Base-by-base conservation (phyloP, 2,113 vertebrate species). In the Cephalophus harveyi region DNA sequence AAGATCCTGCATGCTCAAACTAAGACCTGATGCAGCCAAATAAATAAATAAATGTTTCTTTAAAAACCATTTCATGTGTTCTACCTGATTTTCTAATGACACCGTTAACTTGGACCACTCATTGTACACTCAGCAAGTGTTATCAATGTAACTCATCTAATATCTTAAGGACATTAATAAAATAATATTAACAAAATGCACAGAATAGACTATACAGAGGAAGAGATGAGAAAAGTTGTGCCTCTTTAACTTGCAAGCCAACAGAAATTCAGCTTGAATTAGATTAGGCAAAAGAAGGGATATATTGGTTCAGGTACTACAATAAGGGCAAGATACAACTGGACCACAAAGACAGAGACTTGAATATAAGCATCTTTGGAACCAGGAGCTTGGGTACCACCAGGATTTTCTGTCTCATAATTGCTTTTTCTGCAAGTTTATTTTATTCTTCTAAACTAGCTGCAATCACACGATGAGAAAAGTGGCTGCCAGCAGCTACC, bases 401-500 rank as follows among this genome's bases (percentile, higher is more conserved):
- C 28, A 67, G 30, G 43, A 86, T 48, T 85, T 93, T 50, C 55
- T 64, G 16, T 82, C 28, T 89, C 76, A 46, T 59, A 16, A 12
- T 12, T 95, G 52, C 60, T 57, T 95, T 96, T 60, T 97, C 52
- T 92, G 7, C 6, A 94, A 60, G 4, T 91, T 36, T 59, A 40
- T 43, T 79, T 94, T 43, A 84, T 88, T 87, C 48, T 87, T 96
- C 91, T 79, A 95, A 79, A 95, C 48, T 57, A 85, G 28, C 23
- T 76, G 23, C 28, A 85, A 95, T n/a, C 28, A 93, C 60, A 28
- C 55, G 23, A 87, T 52, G 8, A 97, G 40, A 48, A 76, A 96
- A 95, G 54, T 28, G 36, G 13, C 50, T 30, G 6, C 59, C 71
- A 90, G 28, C 13, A 60, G 43, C n/a, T 54, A 71, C 19, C 48